Evolutionary conservation across 2,888 invertebrate species (phyloP), one percentile per base, ranked within the genome.

Genomic region (Lucinisca nassula): DNA sequence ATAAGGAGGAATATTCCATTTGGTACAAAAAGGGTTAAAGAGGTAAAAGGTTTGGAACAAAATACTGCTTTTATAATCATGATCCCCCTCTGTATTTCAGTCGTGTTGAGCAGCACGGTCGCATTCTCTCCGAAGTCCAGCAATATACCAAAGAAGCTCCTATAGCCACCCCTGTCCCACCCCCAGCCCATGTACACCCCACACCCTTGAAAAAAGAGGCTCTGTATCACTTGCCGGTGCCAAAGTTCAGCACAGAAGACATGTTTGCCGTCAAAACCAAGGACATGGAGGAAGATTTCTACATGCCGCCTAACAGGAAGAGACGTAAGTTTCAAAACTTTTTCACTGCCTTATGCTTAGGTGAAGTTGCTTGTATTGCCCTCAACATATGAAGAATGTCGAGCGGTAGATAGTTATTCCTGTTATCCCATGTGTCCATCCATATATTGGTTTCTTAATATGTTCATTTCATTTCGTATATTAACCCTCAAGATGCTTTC

Each of bases 91-190:
- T 17, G 10, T 10, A 35, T 67, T 86, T 10, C 86, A 94, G 94
- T 84, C 90, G 84, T 67, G 90, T 93, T 37, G 92, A 93, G 85
- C 85, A 94, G 35, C 87, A 89, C 51, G 91, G 90, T 0, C 79
- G 90, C n/a, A 88, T 94, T 0, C 72, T 94, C 55, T 92, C 93
- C 0, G 82, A 88, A 0, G 92, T 93, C 30, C 94, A 94, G 81
- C 45, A 79, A 37, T 61, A 79, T 14, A 72, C 78, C 49, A 87
- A 85, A 32, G 78, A 88, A 55, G 73, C 79, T 58, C 80, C 83
- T 10, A 58, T 37, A 14, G 17, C 3, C 10, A 24, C 27, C 21
- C 37, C 75, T 14, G 12, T 45, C 38, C 27, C 30, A 17, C 21
- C 38, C 12, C 40, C 51, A 30, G 27, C 49, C 61, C 40, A 84